Evolutionary conservation across 2,888 invertebrate genomes (phyloP).

Genomic region (Apotomis capreana): DNA sequence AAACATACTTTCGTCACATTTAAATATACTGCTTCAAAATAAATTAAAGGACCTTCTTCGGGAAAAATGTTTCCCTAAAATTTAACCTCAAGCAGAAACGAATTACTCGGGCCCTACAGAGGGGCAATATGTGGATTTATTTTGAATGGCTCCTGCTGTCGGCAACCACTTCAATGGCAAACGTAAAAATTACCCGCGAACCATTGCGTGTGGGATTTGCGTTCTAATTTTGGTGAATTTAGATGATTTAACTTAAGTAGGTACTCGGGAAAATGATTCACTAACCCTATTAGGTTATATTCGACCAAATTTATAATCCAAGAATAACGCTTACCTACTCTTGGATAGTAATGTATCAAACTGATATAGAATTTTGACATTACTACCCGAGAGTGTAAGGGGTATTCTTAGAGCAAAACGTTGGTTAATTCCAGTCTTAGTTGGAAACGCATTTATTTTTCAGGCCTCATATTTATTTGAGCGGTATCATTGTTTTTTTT

Average conservation of each 20-base stretch:
- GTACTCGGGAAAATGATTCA: conserved; percentile 16
- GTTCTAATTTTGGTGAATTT: conserved; percentile 29
- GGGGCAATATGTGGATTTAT: conserved; percentile 42
- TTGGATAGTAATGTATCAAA: too few species aligned
- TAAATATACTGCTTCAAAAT: background rate
- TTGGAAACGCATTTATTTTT: fast-evolving
- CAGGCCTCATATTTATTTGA: too few species aligned
- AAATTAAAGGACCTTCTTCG: conserved; percentile 31
- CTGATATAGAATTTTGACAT: too few species aligned
- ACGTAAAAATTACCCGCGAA: conserved; percentile 59
- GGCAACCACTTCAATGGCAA: conserved; percentile 50
- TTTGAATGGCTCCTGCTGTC: conserved; percentile 45
- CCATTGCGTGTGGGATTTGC: conserved; percentile 44
- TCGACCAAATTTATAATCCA: background rate
- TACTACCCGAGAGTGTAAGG: too few species aligned
- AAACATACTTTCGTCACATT: background rate
- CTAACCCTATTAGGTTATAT: background rate
- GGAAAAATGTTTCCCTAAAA: conserved; percentile 43
- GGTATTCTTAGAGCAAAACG: too few species aligned
- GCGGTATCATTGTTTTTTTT: too few species aligned
- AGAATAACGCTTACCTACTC: background rate
- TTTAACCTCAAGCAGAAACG: conserved; percentile 46
- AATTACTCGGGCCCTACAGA: conserved; percentile 44
- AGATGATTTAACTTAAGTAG: conserved; percentile 23
- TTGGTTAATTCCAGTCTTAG: too few species aligned